Percentiles rank a stretch among this genome's conserved stretches.
These are phyloP conservation scores for Mirounga angustirostris DNA, from an alignment of 2,113 vertebrate genomes.

Conservation along the genomic window DNA sequence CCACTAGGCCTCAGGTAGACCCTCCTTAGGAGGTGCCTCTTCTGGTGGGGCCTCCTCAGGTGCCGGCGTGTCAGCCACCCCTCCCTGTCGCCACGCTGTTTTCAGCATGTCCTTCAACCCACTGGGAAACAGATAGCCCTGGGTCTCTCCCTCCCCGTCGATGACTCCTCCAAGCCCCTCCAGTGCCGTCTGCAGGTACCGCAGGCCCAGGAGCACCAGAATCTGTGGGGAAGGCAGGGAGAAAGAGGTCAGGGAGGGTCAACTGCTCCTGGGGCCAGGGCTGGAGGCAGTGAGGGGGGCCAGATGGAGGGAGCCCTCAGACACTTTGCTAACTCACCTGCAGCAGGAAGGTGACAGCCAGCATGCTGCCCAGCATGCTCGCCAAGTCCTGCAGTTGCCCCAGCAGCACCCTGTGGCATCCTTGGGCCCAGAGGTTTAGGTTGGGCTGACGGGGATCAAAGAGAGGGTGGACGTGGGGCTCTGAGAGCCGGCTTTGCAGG, in stretches of 20 bases:
- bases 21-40: slow-evolving; percentile 45
- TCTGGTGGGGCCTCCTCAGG: slow-evolving; percentile 51
- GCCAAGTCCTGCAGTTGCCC: slow-evolving; percentile 58
- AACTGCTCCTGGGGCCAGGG: not conserved
- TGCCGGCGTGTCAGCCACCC: slow-evolving; percentile 31
- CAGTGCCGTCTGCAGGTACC: slow-evolving; percentile 92
- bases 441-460: slow-evolving; percentile 70
- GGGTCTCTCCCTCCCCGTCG: slow-evolving; percentile 89
- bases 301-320: not conserved
- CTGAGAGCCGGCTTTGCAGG: slow-evolving; percentile 79
- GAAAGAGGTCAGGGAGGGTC: not conserved
- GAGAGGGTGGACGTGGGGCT: slow-evolving; percentile 68
- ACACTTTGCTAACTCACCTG: slow-evolving; percentile 70
- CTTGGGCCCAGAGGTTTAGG: slow-evolving; percentile 80
- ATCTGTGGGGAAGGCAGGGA: slow-evolving; percentile 82
- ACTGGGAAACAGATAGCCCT: slow-evolving; percentile 91
- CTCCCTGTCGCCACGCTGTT: slow-evolving; percentile 77
- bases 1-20: slow-evolving; percentile 56
- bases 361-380: slow-evolving; percentile 13
- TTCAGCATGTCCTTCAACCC: slow-evolving; percentile 89
- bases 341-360: slow-evolving; percentile 72
- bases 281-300: not conserved
- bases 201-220: slow-evolving; percentile 89
- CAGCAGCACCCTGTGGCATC: slow-evolving; percentile 71
- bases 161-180: slow-evolving; percentile 88